Evolutionary conservation across 2,113 vertebrate species (phyloP).

Genomic region (Pan paniscus): DNA sequence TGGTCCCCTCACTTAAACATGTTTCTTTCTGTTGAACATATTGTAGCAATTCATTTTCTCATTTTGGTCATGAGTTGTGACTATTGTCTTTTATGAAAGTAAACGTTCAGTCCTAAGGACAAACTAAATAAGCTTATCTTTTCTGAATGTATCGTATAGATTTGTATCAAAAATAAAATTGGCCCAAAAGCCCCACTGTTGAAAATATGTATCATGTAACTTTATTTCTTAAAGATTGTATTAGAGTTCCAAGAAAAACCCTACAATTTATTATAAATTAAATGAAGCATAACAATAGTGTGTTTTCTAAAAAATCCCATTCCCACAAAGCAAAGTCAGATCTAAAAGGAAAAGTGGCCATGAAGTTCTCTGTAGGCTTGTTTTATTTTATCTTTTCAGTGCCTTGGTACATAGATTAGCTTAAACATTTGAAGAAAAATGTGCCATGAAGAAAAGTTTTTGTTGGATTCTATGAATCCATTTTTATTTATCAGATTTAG

Average conservation of each 20-base stretch:
- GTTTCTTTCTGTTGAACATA: background rate
- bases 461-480: background rate
- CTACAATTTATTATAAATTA: background rate
- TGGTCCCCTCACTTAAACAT: background rate
- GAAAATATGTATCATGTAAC: background rate
- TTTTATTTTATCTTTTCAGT: background rate
- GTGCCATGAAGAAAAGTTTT: background rate
- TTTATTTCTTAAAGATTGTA: slow-evolving; percentile 41
- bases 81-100: background rate
- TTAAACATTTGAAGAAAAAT: background rate
- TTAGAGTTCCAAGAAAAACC: background rate
- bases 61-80: background rate
- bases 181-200: background rate
- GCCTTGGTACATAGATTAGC: background rate
- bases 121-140: background rate
- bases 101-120: slow-evolving; percentile 6
- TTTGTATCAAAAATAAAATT: background rate
- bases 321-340: background rate
- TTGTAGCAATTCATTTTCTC: background rate
- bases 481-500: slow-evolving; percentile 6
- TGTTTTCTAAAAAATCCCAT: background rate
- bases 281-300: background rate
- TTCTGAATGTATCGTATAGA: background rate
- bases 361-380: background rate
- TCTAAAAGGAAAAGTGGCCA: background rate